Conservation (phyloP, 2,113 vertebrate species). For the Australoheros scitulus region DNA sequence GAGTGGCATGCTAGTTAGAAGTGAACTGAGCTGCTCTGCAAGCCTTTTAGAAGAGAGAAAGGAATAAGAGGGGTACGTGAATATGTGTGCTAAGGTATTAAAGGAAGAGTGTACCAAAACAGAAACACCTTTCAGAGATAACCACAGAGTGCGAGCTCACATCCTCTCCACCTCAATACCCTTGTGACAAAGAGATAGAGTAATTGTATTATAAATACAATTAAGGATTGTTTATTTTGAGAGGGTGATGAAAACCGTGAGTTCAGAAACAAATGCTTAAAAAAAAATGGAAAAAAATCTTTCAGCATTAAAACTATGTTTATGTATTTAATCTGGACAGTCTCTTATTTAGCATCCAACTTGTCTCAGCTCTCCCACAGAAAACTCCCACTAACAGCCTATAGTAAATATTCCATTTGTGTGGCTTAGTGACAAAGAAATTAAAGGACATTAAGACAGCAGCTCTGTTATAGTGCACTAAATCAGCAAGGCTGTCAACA, state of each 20-base stretch:
- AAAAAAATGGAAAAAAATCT: neutral
- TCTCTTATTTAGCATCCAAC: neutral
- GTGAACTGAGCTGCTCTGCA: conserved; percentile 53
- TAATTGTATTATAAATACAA: neutral
- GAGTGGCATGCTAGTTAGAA: conserved; percentile 33
- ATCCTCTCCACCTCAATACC: neutral
- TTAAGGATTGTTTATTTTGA: neutral
- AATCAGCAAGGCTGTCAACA: neutral
- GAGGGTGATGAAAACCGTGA: neutral
- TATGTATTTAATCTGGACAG: neutral
- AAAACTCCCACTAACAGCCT: neutral
- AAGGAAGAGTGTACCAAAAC: conserved; percentile 56
- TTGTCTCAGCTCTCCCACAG: neutral
- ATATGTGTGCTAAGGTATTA: conserved; percentile 73
- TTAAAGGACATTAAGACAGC: neutral
- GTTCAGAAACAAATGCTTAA: neutral
- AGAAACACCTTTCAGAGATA: conserved; percentile 25
- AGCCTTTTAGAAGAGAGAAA: conserved; percentile 34
- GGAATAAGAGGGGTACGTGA: conserved; percentile 31
- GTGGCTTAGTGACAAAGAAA: neutral
- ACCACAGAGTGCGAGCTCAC: neutral
- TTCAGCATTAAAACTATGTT: neutral
- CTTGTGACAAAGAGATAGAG: neutral
- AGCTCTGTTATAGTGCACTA: neutral
- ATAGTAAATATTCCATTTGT: neutral